Evolutionary conservation across 2,888 invertebrate species (phyloP), one percentile per base, ranked within the genome.

Genomic region (Lobophora halterata): DNA sequence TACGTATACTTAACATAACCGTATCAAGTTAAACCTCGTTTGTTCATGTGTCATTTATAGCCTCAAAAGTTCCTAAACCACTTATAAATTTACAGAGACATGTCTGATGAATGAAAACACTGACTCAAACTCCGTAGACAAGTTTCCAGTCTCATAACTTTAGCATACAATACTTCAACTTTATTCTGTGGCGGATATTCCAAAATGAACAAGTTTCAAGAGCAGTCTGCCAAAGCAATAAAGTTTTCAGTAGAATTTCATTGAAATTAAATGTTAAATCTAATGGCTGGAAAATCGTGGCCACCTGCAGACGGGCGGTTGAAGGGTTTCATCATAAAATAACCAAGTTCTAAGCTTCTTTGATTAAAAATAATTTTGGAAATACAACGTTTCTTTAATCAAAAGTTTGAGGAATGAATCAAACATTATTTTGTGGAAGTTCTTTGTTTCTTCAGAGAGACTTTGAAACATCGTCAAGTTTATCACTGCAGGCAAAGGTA

Each of bases 161-260:
- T 39, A 43, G 54, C 61, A 70, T 61, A 69, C 64, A 72, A 71
- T 68, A 72, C 66, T 73, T 60, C 55, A 43, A 62, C 56, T 66
- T 69, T 66, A 66, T 62, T 65, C 63, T 60, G 61, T 58, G 59
- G 59, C 49, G 44, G 54, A 52, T 62, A 58, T 55, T 52, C 51
- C 53, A 61, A 65, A 72, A 71, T 64, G 69, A 71, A 60, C 66
- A 70, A 74, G 65, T 73, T 72, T 65, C 56, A 58, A 58, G 61
- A 69, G 60, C 68, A 61, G 61, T 67, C 67, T 65, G 68, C 37
- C 35, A 52, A 56, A 58, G 65, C 62, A 61, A 67, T 70, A 70
- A 76, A 74, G 58, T 72, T 73, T 61, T 60, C 50, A 49, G 46
- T 27, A 33, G 33, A 56, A 57, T 62, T 66, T 65, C 41, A 32